Evolutionary conservation across 2,113 vertebrate species (phyloP).

Genomic region (Lycaon pictus): DNA sequence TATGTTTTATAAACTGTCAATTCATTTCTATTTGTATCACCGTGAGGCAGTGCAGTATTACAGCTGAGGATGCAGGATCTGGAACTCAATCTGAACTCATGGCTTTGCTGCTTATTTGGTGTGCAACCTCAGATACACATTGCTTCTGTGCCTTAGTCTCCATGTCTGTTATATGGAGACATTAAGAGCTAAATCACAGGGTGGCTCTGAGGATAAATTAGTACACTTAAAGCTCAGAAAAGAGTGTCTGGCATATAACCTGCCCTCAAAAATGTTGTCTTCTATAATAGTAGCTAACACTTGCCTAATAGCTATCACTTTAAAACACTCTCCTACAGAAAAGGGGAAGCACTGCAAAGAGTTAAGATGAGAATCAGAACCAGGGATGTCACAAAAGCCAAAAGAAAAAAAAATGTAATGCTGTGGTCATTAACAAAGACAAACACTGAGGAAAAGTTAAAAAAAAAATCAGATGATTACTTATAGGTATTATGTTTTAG

Average conservation of each 20-base stretch:
- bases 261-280: neutral
- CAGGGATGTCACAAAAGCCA: neutral
- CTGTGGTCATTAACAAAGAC: neutral
- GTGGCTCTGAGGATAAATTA: neutral
- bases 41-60: neutral
- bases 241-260: neutral
- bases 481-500: neutral
- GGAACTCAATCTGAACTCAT: neutral
- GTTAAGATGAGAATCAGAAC: neutral
- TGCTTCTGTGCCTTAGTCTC: neutral
- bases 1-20: neutral
- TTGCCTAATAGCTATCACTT: neutral
- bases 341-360: neutral
- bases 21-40: neutral
- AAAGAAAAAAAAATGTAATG: neutral
- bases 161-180: neutral
- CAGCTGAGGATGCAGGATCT: neutral
- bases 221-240: neutral
- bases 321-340: neutral
- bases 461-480: neutral
- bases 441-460: neutral
- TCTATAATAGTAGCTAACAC: neutral
- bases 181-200: neutral
- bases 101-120: neutral
- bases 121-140: neutral